These are phyloP conservation scores for Polydrusus tereticollis DNA, from an alignment of 2,888 invertebrate species.

Conservation along the genomic window DNA sequence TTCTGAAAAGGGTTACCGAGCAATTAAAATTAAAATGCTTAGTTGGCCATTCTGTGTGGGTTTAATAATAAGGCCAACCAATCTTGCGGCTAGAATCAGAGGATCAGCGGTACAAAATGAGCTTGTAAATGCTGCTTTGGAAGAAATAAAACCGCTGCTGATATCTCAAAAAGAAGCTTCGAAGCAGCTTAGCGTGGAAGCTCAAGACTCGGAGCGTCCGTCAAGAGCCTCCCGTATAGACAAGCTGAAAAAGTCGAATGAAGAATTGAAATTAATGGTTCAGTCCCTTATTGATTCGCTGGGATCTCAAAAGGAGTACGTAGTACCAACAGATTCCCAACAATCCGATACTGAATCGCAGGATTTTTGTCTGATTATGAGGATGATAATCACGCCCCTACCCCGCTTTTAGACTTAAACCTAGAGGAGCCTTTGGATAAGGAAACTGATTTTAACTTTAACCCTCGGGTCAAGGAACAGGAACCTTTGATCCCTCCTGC, in stretches of 20 bases:
- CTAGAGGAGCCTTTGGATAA: background rate
- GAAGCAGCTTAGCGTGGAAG: conserved; percentile 6
- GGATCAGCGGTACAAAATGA: conserved; percentile 50
- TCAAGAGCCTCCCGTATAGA: conserved; percentile 11
- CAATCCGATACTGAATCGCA: background rate
- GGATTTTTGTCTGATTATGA: too few species aligned
- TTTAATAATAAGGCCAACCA: too few species aligned
- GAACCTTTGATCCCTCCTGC: conserved; percentile 31
- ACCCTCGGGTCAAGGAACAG: conserved; percentile 26
- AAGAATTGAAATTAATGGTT: conserved; percentile 10
- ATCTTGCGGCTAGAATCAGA: conserved; percentile 49
- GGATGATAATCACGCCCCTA: too few species aligned
- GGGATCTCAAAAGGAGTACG: background rate
- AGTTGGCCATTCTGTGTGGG: too few species aligned
- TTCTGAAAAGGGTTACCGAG: too few species aligned
- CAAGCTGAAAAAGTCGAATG: conserved; percentile 27
- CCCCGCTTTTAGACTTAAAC: background rate
- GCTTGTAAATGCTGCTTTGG: conserved; percentile 44
- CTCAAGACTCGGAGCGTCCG: background rate
- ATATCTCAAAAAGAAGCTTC: conserved; percentile 44
- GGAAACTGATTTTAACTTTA: conserved; percentile 20
- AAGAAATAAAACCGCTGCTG: conserved; percentile 48
- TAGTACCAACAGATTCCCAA: too few species aligned
- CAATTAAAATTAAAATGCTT: too few species aligned
- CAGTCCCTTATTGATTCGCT: background rate